Percentiles rank a stretch among this genome's conserved stretches.
These are phyloP conservation scores for Henicopernis longicauda DNA, from an alignment of 2,113 vertebrate genomes.

Conservation along the genomic window DNA sequence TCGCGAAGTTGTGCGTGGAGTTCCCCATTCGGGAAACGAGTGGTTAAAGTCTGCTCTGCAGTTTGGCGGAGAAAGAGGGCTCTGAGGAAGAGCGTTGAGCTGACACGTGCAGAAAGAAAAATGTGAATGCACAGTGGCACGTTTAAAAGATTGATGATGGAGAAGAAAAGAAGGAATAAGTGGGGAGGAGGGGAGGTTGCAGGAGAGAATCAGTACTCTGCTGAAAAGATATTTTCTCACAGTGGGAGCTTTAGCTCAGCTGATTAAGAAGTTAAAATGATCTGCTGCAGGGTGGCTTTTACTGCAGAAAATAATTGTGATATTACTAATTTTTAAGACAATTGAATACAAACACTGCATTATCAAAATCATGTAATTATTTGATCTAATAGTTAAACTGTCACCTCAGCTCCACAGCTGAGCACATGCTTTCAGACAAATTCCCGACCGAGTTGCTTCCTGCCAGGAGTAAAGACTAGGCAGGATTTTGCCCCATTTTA, in stretches of 20 bases:
- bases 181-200: neutral
- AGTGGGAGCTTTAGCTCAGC: neutral
- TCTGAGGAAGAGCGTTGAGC: neutral
- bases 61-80: conserved; percentile 11
- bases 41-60: conserved; percentile 20
- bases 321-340: neutral
- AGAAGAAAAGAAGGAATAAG: conserved; percentile 3
- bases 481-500: neutral
- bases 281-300: neutral
- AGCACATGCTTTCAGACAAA: neutral
- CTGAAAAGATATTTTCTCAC: neutral
- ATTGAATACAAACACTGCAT: neutral
- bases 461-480: neutral
- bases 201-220: neutral
- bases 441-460: neutral
- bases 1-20: conserved; percentile 26
- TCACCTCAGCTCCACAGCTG: neutral
- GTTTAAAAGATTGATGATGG: conserved; percentile 27
- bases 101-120: conserved; percentile 38
- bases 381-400: neutral
- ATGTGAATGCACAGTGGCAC: neutral
- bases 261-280: neutral
- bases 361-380: neutral
- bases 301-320: neutral
- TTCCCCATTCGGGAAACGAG: neutral